Percentiles rank a stretch among this genome's conserved stretches.
These are phyloP conservation scores for Nomada hirtipes DNA, from an alignment of 2,888 invertebrate species.

Conservation along the genomic window DNA sequence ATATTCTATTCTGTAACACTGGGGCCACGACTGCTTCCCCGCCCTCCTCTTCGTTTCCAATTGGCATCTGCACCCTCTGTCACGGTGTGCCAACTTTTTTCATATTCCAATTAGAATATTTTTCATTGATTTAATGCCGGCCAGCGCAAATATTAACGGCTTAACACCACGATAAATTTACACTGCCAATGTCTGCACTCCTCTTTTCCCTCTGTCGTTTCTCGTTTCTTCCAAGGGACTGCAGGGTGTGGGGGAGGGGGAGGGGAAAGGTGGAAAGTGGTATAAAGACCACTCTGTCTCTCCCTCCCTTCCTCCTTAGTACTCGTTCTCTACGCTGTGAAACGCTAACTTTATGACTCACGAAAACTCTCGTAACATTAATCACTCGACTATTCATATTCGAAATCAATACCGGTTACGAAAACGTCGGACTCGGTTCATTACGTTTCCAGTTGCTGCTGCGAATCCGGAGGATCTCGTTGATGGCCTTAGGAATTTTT, in stretches of 20 bases:
- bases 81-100: slow-evolving; percentile 82
- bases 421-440: slow-evolving; percentile 68
- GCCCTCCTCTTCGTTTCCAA: slow-evolving; percentile 18
- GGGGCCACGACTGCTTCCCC: slow-evolving; percentile 34
- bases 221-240: not conserved
- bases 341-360: slow-evolving; percentile 82
- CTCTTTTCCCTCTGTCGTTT: slow-evolving; percentile 1
- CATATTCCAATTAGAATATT: slow-evolving; percentile 84
- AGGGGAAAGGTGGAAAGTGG: slow-evolving; percentile 27
- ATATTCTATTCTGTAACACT: slow-evolving; percentile 76
- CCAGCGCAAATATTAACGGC: slow-evolving; percentile 83
- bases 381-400: slow-evolving; percentile 77
- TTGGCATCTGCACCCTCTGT: slow-evolving; percentile 54
- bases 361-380: slow-evolving; percentile 83
- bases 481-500: not conserved
- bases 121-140: slow-evolving; percentile 83
- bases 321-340: slow-evolving; percentile 69
- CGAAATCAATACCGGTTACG: slow-evolving; percentile 79
- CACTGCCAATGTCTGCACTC: slow-evolving; percentile 76
- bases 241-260: not conserved
- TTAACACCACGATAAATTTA: slow-evolving; percentile 82
- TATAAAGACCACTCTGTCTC: slow-evolving; percentile 48
- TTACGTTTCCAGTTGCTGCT: not conserved
- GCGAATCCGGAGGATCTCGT: not conserved
- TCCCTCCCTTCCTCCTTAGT: not conserved